Base-by-base conservation (phyloP, 2,888 invertebrate genomes). In the Mongoloraphidia duomilia region DNA sequence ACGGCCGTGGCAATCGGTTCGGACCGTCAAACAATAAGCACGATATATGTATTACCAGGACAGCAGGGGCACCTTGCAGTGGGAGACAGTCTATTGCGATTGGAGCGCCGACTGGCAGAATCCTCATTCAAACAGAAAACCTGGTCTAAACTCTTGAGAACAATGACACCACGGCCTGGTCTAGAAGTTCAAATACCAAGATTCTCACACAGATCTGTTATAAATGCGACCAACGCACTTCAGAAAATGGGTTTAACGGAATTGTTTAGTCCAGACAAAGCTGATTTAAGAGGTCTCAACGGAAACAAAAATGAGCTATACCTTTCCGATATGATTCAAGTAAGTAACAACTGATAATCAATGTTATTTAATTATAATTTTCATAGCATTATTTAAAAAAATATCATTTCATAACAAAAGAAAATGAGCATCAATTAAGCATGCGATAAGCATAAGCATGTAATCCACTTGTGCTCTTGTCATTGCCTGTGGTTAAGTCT, bases 161-260 rank as follows among this genome's bases (percentile, higher is more conserved):
- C 84, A 1, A 66, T 90, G 3, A 76, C 86, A 54, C 84, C 86
- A 14, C 73, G 89, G 2, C 77, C 80, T 0, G 85, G 84, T 1
- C 66, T 90, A 46, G 89, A 90, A 66, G 74, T 89, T 1, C 89
- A 90, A 65, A 75, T 91, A 43, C 91, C 91, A 0, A 75, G 88
- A 56, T 89, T 89, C 64, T 80, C 84, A 10, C 89, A 89, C 58
- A 77, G 85, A 55, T 89, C 90, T 0, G 77, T 86, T 9, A 78
- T 90, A 34, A 91, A 92, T 58, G 78, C 88, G 1, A 84, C 89
- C 0, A 73, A 79, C 12, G 82, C 88, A 0, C 70, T 91, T 46
- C 81, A 80, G 60, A 75, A 79, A 54, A 85, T 91, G 85, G 90
- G 90, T 0, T 67, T 91, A 9, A 82, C 81, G 54, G 87, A 87